A percentile compares a stretch with the other conserved stretches of the same genome.
Evolutionary conservation across 2,888 invertebrate genomes (phyloP).

Genomic region (Scaptomyza polygonia): DNA sequence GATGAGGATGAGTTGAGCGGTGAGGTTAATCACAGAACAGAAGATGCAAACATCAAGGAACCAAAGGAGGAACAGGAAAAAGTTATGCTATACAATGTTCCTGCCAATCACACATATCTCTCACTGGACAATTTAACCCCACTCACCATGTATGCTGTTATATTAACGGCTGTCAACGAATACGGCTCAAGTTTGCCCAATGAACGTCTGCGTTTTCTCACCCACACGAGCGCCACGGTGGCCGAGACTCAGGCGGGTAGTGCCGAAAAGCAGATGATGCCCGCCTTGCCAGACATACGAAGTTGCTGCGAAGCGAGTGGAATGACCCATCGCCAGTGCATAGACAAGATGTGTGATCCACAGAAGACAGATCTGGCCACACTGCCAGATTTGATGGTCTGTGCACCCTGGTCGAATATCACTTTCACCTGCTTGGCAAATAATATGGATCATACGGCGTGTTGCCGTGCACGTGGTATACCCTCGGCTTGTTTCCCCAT

Average conservation of each 20-base stretch:
- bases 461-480: slow-evolving; percentile 90
- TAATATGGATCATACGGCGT: slow-evolving; percentile 92
- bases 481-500: slow-evolving; percentile 90
- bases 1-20: slow-evolving; percentile 85
- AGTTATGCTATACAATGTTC: slow-evolving; percentile 83
- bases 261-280: slow-evolving; percentile 87
- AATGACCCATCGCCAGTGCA: slow-evolving; percentile 90
- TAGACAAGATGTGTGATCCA: slow-evolving; percentile 92
- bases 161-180: slow-evolving; percentile 89
- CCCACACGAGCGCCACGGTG: slow-evolving; percentile 88
- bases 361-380: slow-evolving; percentile 85
- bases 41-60: slow-evolving; percentile 70
- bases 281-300: slow-evolving; percentile 90
- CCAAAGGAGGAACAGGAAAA: slow-evolving; percentile 72
- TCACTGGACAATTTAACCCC: slow-evolving; percentile 88
- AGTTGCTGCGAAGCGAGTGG: slow-evolving; percentile 90
- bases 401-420: slow-evolving; percentile 93
- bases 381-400: slow-evolving; percentile 92
- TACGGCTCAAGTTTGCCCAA: slow-evolving; percentile 92
- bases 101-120: slow-evolving; percentile 86
- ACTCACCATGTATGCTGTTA: slow-evolving; percentile 93
- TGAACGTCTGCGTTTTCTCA: slow-evolving; percentile 87
- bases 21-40: slow-evolving; percentile 40
- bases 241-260: slow-evolving; percentile 85
- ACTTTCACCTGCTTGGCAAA: slow-evolving; percentile 92